Evolutionary conservation across 2,888 invertebrate genomes (phyloP).

Genomic region (Trachelus iudaicus): DNA sequence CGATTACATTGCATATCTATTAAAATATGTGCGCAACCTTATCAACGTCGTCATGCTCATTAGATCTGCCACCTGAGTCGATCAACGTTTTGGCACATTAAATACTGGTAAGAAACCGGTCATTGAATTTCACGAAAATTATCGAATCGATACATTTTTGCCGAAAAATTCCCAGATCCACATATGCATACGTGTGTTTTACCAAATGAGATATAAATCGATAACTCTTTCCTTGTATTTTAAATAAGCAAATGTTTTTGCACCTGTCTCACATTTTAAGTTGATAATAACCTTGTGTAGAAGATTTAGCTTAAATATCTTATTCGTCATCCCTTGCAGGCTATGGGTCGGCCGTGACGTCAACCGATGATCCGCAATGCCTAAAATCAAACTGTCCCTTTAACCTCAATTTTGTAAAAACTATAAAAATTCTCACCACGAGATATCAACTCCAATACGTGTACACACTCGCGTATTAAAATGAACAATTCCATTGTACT

Average conservation of each 20-base stretch:
- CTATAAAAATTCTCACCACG: background rate
- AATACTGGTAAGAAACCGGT: background rate
- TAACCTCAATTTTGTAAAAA: background rate
- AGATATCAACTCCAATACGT: background rate
- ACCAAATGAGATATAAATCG: background rate
- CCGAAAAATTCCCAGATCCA: no score
- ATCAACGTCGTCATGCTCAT: background rate
- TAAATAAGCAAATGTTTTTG: background rate
- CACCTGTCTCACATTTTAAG: background rate
- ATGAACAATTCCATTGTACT: background rate
- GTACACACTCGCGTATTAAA: background rate
- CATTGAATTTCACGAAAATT: background rate
- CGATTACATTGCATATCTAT: background rate
- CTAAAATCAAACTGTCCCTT: background rate
- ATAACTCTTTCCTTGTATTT: background rate
- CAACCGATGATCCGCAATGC: background rate
- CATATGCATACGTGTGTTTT: background rate
- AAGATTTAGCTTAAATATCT: background rate
- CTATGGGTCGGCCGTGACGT: background rate
- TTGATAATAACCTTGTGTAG: background rate
- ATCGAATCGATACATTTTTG: background rate
- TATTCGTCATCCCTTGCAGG: background rate
- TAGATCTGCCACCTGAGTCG: background rate
- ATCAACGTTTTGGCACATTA: background rate
- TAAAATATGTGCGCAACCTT: background rate